Conservation (phyloP, 2,888 invertebrate genomes). For the Hanleya hanleyi region DNA sequence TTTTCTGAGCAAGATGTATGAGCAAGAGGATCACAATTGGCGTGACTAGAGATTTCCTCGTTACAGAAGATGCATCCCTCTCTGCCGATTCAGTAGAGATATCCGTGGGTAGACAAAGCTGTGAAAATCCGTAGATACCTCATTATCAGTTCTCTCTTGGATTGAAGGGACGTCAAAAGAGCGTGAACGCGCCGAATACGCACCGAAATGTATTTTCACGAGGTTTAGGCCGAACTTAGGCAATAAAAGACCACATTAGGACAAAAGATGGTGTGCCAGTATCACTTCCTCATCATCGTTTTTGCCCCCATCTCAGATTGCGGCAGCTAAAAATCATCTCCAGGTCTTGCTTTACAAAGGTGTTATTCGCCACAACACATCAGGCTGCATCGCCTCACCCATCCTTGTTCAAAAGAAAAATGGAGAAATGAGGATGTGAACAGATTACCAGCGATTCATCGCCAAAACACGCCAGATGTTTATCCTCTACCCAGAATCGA, state of each 20-base stretch:
- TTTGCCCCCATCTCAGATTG: background rate
- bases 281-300: background rate
- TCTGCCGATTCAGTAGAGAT: background rate
- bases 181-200: background rate
- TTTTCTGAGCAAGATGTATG: background rate
- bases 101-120: background rate
- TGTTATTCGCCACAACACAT: background rate
- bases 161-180: background rate
- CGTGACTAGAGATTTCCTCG: background rate
- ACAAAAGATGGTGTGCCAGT: background rate
- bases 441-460: background rate
- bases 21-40: background rate
- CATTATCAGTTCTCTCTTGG: background rate
- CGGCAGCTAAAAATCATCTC: background rate
- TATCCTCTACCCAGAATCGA: slow-evolving; percentile 8
- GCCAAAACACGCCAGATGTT: slow-evolving; percentile 6
- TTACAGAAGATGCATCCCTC: background rate
- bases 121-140: background rate
- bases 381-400: background rate
- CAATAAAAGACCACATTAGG: background rate
- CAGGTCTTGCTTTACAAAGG: background rate
- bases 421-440: background rate
- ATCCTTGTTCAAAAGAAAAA: background rate
- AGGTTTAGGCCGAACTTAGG: background rate
- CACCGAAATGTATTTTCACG: background rate